Evolutionary conservation across 2,113 vertebrate species (phyloP), one percentile per base, ranked within the genome.

Genomic region (Apeltes quadracus): DNA sequence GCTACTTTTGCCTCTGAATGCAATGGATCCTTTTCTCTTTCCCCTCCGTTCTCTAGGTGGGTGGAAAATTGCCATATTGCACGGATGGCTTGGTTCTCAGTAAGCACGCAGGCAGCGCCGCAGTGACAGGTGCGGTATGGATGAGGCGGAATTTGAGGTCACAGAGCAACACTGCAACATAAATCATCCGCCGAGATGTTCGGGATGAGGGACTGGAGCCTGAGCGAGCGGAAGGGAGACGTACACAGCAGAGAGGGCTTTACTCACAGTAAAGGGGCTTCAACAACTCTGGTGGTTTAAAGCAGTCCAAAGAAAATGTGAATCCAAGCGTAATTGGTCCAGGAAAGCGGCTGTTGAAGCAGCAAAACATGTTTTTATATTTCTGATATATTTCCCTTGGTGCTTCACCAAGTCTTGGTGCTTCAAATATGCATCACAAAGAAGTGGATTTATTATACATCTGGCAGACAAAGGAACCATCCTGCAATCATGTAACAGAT

Each of bases 111-210:
- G 75, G 70, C 82, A 68, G 79, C 39, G 67, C 82, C 57, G 50
- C 83, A 34, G 73, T 83, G 88, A 88, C 90, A 86, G 88, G 84
- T 88, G 86, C 78, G 69, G 80, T 82, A 84, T 79, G 85, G 84
- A 84, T 85, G 69, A 81, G 88, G 80, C 57, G 78, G 81, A 76
- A 82, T 83, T 77, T 73, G 80, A 83, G 87, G 90, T 89, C 87
- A 85, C 70, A 51, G 78, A 87, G 75, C 81, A 81, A 80, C 79
- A 44, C 61, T 38, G 72, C 59, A 44, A 74, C 84, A 88, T 89
- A 86, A 87, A 87, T 91, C 86, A 85, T 79, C 87, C 29, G 6
- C 76, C 1, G 72, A 79, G 81, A 83, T 81, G 78, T 84, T 88
- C 29, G 51, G 66, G 59, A 82, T 84, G 74, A 82, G 72, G 61